These are phyloP conservation scores for Aphidius gifuensis DNA, from an alignment of 1,140 invertebrate genomes.

Conservation along the genomic window DNA sequence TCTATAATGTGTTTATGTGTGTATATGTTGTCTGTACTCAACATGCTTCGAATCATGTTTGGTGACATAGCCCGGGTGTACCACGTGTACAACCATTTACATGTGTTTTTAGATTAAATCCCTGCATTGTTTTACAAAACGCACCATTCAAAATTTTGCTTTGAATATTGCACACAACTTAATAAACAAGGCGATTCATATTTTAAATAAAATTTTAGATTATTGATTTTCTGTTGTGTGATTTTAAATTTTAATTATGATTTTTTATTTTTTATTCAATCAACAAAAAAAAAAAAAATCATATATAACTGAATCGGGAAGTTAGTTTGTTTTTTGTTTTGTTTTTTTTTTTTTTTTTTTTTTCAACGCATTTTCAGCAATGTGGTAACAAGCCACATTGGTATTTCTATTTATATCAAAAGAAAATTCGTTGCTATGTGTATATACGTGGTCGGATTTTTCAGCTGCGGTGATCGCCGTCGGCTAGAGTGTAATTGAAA, in stretches of 20 bases:
- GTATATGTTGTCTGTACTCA: no score
- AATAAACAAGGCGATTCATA: no score
- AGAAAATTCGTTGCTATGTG: conserved; percentile 26
- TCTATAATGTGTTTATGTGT: no score
- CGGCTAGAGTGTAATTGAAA: conserved; percentile 27
- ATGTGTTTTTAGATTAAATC: conserved; percentile 41
- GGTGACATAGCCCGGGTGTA: conserved; percentile 7
- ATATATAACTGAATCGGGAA: no score
- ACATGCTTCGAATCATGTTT: conserved; percentile 21
- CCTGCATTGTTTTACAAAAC: conserved; percentile 1
- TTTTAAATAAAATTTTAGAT: conserved; percentile 6
- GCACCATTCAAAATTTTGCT: conserved; percentile 8
- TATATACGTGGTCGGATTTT: conserved; percentile 26
- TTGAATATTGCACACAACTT: not conserved
- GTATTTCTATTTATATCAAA: conserved; percentile 16
- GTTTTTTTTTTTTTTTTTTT: conserved; percentile 9
- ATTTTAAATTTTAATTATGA: no score
- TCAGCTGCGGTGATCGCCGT: conserved; percentile 16
- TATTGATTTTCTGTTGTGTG: not conserved
- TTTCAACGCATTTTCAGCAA: conserved; percentile 1
- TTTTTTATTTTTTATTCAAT: no score
- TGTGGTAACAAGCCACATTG: conserved; percentile 22
- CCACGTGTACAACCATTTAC: conserved; percentile 34
- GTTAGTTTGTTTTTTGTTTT: no score
- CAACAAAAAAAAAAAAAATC: no score